These are phyloP conservation scores for Psix sp. DNA, from an alignment of 1,140 invertebrate genomes.

Conservation along the genomic window DNA sequence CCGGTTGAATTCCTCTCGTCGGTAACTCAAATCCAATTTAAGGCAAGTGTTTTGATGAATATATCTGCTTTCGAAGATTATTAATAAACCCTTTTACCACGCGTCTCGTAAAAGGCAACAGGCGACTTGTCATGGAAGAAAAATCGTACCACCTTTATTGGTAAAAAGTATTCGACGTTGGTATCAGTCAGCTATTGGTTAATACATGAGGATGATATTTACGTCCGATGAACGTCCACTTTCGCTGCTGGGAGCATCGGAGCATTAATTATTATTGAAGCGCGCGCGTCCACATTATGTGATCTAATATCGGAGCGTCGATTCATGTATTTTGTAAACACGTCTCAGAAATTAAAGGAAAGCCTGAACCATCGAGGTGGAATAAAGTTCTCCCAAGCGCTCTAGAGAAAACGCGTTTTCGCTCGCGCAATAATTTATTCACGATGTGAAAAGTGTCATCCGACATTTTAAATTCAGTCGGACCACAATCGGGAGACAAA, in stretches of 20 bases:
- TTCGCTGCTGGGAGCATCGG: conserved; percentile 39
- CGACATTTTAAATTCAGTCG: conserved; percentile 16
- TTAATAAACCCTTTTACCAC: conserved; percentile 11
- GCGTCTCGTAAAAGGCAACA: conserved; percentile 7
- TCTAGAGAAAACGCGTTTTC: conserved; percentile 7
- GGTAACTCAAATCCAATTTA: too few relatives aligned
- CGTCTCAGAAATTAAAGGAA: conserved; percentile 28
- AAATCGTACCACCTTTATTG: conserved; percentile 9
- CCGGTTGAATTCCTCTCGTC: too few relatives aligned
- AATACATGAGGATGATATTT: conserved; percentile 50
- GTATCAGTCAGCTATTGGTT: conserved; percentile 33
- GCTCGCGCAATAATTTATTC: conserved; percentile 42
- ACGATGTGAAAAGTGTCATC: conserved; percentile 2
- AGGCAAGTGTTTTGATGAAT: not conserved
- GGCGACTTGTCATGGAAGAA: conserved; percentile 28
- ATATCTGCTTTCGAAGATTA: conserved; percentile 9
- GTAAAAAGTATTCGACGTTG: conserved; percentile 26
- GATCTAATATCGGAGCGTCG: conserved; percentile 49
- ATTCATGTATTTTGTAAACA: conserved; percentile 48
- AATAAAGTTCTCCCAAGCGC: conserved; percentile 4
- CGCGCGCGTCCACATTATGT: conserved; percentile 23
- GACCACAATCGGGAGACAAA: not conserved
- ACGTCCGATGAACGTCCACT: conserved; percentile 50
- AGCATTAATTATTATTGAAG: conserved; percentile 54
- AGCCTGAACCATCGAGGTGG: conserved; percentile 22